These are phyloP conservation scores for Battus philenor DNA, from an alignment of 1,140 invertebrate genomes.

Conservation along the genomic window DNA sequence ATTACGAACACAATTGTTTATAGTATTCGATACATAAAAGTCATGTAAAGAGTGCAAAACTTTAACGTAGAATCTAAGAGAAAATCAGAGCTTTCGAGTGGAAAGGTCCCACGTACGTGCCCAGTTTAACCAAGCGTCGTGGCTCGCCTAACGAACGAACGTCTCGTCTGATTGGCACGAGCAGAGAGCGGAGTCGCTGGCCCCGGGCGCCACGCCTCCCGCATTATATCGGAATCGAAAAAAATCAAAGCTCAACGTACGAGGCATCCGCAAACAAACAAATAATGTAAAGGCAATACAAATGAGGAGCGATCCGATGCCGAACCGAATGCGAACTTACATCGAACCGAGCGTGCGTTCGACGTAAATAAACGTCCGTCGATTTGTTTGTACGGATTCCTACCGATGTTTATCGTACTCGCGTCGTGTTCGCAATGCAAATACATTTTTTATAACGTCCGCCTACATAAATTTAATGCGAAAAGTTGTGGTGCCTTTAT, in stretches of 20 bases:
- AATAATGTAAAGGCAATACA: slow-evolving; percentile 72
- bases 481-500: too few relatives aligned
- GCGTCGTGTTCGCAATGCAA: slow-evolving; percentile 45
- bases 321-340: slow-evolving; percentile 54
- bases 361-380: slow-evolving; percentile 67
- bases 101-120: slow-evolving; percentile 69
- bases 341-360: slow-evolving; percentile 55
- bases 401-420: slow-evolving; percentile 63
- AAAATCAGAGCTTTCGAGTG: slow-evolving; percentile 64
- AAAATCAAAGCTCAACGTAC: slow-evolving; percentile 67
- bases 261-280: slow-evolving; percentile 69
- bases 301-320: slow-evolving; percentile 67
- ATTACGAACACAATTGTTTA: too few relatives aligned
- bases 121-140: slow-evolving; percentile 51
- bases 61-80: slow-evolving; percentile 50
- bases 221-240: slow-evolving; percentile 71
- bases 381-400: slow-evolving; percentile 67
- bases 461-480: too few relatives aligned
- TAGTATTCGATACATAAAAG: background rate
- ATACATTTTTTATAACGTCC: slow-evolving; percentile 33
- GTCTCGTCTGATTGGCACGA: slow-evolving; percentile 54
- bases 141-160: slow-evolving; percentile 63
- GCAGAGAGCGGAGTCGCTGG: slow-evolving; percentile 31
- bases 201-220: slow-evolving; percentile 47
- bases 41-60: background rate